Evolutionary conservation across 2,888 invertebrate species (phyloP).

Genomic region (Emmelina monodactyla): DNA sequence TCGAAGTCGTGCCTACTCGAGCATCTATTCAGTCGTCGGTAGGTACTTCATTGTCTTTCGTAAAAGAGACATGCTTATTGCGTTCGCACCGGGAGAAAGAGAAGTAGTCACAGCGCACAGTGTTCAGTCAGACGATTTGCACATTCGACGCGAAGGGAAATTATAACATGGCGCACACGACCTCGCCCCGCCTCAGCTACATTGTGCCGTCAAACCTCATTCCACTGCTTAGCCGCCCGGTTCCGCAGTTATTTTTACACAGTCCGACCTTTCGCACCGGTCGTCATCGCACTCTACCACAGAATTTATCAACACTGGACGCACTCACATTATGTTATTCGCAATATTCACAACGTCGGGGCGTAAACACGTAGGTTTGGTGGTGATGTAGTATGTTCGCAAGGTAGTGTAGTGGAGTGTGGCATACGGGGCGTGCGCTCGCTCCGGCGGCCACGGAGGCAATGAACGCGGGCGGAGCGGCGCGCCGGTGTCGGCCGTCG

Average conservation of each 20-base stretch:
- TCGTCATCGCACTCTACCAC: conserved; percentile 57
- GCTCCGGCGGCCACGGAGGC: conserved; percentile 70
- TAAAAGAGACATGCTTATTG: conserved; percentile 31
- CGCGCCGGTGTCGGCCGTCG: conserved; percentile 46
- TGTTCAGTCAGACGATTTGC: conserved; percentile 53
- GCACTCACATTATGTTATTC: conserved; percentile 43
- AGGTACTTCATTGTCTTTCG: conserved; percentile 23
- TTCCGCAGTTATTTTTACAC: conserved; percentile 67
- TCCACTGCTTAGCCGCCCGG: conserved; percentile 62
- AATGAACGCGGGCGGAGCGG: conserved; percentile 71
- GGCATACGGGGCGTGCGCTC: conserved; percentile 46
- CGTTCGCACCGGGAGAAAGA: conserved; percentile 41
- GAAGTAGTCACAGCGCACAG: conserved; percentile 51
- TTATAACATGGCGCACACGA: conserved; percentile 63
- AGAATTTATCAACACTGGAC: conserved; percentile 39
- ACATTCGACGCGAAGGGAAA: conserved; percentile 63
- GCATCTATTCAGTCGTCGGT: no score
- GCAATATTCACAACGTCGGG: conserved; percentile 27
- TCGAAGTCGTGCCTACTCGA: no score
- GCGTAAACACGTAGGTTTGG: conserved; percentile 23
- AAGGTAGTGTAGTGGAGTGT: conserved; percentile 22
- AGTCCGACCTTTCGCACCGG: conserved; percentile 65
- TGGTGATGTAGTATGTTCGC: conserved; percentile 18
- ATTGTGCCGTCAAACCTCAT: conserved; percentile 66
- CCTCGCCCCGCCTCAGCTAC: conserved; percentile 63